phyloP scores from a whole-genome alignment of 2,797 vertebrate genomes.

The Halcyon leucocephala region DNA sequence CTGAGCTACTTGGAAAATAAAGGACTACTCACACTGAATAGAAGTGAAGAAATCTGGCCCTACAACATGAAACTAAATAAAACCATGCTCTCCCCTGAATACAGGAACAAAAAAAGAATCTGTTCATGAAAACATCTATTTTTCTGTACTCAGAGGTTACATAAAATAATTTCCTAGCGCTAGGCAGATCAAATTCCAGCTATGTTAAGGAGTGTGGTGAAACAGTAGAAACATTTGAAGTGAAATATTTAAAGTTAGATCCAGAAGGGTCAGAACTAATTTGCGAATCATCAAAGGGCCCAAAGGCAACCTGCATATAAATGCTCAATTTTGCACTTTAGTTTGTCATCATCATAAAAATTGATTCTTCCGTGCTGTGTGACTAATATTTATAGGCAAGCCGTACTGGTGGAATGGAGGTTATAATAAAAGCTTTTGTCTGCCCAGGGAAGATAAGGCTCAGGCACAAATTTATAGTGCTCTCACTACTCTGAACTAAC shows the following conservation, averaged over 20 bases:
- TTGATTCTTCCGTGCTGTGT: constrained; percentile 32
- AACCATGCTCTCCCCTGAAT: background rate
- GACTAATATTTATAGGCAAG: constrained; percentile 46
- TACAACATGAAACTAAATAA: background rate
- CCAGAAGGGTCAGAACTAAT: constrained; percentile 4
- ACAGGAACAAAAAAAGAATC: background rate
- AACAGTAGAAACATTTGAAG: constrained; percentile 40
- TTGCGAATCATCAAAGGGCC: constrained; percentile 46
- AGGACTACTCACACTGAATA: background rate
- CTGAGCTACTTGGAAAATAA: background rate
- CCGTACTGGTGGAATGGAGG: background rate
- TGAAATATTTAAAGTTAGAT: constrained; percentile 45
- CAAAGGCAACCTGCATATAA: constrained; percentile 39
- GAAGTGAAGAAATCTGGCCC: background rate
- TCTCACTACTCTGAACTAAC: background rate
- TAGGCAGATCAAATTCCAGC: constrained; percentile 36
- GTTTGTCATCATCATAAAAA: constrained; percentile 58
- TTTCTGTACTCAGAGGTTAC: background rate
- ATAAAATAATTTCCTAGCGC: background rate
- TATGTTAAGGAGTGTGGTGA: constrained; percentile 8
- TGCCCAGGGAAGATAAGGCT: background rate
- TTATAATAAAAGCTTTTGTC: constrained; percentile 43
- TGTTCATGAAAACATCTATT: background rate
- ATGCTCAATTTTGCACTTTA: constrained; percentile 40
- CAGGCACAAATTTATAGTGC: background rate